Percentiles rank a stretch among this genome's conserved stretches.
phyloP scores from a whole-genome alignment of 2,888 invertebrate species.

The Endotricha flammealis region DNA sequence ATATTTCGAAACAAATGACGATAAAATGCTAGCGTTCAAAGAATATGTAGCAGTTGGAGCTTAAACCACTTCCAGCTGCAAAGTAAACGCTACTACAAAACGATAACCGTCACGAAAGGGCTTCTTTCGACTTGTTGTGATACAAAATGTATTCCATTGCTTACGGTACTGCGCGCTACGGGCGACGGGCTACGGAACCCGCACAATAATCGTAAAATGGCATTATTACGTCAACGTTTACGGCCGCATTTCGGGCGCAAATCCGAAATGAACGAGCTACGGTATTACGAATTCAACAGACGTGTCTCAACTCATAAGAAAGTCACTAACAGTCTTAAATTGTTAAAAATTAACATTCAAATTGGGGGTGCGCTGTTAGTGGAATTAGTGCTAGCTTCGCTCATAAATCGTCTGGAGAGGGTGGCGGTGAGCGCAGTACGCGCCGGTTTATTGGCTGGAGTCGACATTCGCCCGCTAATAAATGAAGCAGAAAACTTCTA shows the following conservation, averaged over 20 bases:
- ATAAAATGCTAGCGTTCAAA: too few relatives aligned
- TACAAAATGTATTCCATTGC: slow-evolving; percentile 29
- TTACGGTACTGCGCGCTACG: slow-evolving; percentile 17
- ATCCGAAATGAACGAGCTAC: slow-evolving; percentile 44
- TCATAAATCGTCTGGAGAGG: slow-evolving; percentile 73
- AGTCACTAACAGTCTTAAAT: slow-evolving; percentile 67
- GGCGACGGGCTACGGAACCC: slow-evolving; percentile 7
- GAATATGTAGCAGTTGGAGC: neutral
- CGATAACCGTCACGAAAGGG: slow-evolving; percentile 14
- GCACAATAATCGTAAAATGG: slow-evolving; percentile 42
- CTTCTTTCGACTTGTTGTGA: slow-evolving; percentile 24
- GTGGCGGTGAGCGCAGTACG: slow-evolving; percentile 41
- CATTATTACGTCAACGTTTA: slow-evolving; percentile 41
- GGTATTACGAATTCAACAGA: slow-evolving; percentile 47
- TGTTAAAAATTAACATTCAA: slow-evolving; percentile 76
- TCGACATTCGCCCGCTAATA: slow-evolving; percentile 70
- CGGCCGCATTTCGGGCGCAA: slow-evolving; percentile 37
- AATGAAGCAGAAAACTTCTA: slow-evolving; percentile 76
- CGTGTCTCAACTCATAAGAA: slow-evolving; percentile 53
- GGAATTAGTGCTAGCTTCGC: slow-evolving; percentile 69
- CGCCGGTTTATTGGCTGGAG: slow-evolving; percentile 65
- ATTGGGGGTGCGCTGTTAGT: slow-evolving; percentile 71
- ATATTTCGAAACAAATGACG: slow-evolving; percentile 16
- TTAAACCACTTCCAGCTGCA: neutral
- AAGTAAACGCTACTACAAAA: neutral